These are phyloP conservation scores for Amblyopsis hoosieri DNA, from an alignment of 2,797 vertebrate genomes.

Conservation along the genomic window DNA sequence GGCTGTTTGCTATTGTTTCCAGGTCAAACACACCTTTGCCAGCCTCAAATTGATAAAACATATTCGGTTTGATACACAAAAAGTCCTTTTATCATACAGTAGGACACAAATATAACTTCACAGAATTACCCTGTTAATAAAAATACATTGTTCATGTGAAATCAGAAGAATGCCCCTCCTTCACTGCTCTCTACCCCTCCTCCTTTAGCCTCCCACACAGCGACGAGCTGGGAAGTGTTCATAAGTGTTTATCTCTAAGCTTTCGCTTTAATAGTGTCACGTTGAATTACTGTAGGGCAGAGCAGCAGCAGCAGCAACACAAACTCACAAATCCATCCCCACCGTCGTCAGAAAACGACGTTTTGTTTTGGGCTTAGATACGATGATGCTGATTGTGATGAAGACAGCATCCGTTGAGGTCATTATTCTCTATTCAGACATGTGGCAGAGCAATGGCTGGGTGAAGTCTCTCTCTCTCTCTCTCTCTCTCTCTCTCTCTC, in stretches of 20 bases:
- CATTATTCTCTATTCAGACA: conserved; percentile 21
- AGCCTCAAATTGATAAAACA: no score
- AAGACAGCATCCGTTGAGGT: conserved; percentile 12
- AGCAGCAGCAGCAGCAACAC: no score
- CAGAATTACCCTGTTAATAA: not conserved
- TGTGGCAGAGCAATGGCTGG: conserved; percentile 18
- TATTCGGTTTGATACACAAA: no score
- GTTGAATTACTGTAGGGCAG: no score
- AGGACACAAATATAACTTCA: not conserved
- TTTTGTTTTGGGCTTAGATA: conserved; percentile 9
- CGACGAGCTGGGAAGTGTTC: no score
- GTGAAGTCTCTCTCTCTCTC: conserved; percentile 19
- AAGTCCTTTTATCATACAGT: no score
- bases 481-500: conserved; percentile 18
- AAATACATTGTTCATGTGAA: not conserved
- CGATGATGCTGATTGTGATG: conserved; percentile 2
- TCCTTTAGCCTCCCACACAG: not conserved
- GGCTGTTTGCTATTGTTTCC: no score
- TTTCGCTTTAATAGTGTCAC: no score
- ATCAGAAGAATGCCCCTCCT: no score
- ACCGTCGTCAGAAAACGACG: not conserved
- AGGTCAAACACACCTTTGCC: no score
- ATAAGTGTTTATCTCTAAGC: no score
- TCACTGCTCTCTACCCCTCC: not conserved
- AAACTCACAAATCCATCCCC: not conserved